Percentiles rank a stretch among this genome's conserved stretches.
phyloP scores from a whole-genome alignment of 2,888 invertebrate species.

The Ctena decussata region DNA sequence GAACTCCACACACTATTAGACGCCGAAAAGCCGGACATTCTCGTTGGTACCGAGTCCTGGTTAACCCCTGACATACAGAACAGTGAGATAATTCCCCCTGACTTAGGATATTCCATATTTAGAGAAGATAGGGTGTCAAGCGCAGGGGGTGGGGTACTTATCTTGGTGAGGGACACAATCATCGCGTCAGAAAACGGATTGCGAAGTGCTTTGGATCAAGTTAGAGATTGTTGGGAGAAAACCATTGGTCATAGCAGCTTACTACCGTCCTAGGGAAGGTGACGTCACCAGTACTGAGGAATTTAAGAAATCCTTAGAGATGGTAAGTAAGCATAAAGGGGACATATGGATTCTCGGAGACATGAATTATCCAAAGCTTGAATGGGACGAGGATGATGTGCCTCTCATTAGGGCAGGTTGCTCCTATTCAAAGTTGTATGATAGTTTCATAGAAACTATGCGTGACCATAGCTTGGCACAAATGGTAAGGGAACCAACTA shows the following conservation, averaged over 20 bases:
- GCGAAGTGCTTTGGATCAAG: conserved; percentile 30
- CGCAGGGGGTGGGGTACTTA: conserved; percentile 4
- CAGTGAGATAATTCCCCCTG: not conserved
- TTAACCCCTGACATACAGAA: conserved; percentile 1
- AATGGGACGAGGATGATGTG: too few species aligned
- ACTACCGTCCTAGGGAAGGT: conserved; percentile 23
- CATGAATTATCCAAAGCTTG: too few species aligned
- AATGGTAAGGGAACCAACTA: too few species aligned
- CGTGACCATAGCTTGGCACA: too few species aligned
- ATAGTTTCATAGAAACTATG: too few species aligned
- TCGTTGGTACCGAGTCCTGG: not conserved
- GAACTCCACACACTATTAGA: not conserved
- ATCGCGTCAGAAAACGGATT: conserved; percentile 22
- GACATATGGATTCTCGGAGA: too few species aligned
- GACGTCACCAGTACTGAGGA: too few species aligned
- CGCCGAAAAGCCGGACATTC: not conserved
- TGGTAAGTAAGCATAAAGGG: too few species aligned
- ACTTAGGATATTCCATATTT: not conserved
- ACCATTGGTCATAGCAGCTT: conserved; percentile 22
- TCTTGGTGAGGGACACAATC: not conserved
- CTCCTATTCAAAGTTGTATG: too few species aligned
- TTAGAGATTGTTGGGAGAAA: conserved; percentile 11
- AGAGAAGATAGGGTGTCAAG: not conserved
- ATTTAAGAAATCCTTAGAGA: too few species aligned
- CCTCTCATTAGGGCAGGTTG: too few species aligned